These are phyloP conservation scores for Melanotaenia parkinsoni DNA, from an alignment of 2,797 vertebrate species.

Conservation along the genomic window DNA sequence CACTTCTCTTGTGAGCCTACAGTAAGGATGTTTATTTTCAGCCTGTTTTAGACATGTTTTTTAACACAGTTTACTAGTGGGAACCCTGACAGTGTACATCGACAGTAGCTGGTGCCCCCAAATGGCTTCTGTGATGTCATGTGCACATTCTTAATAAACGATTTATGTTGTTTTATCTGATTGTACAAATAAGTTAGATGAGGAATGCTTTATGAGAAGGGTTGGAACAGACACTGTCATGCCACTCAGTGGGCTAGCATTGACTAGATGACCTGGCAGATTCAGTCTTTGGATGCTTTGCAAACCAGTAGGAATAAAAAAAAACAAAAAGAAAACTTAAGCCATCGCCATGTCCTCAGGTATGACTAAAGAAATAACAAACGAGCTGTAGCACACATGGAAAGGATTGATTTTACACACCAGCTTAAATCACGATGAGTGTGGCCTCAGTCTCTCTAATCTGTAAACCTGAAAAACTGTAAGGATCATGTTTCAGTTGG, in stretches of 20 bases:
- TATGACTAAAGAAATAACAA: not conserved
- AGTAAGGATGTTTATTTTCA: no score
- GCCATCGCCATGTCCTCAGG: not conserved
- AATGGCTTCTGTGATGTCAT: no score
- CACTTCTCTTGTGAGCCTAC: no score
- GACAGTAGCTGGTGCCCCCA: no score
- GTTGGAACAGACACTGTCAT: constrained; percentile 70
- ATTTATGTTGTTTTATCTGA: constrained; percentile 73
- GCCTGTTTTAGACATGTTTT: no score
- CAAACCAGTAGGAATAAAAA: not conserved
- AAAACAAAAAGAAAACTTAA: not conserved
- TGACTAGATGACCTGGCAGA: constrained; percentile 5
- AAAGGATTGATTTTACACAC: constrained; percentile 15
- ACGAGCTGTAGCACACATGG: not conserved
- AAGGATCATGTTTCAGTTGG: constrained; percentile 65
- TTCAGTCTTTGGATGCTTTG: not conserved
- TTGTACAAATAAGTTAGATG: constrained; percentile 63
- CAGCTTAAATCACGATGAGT: constrained; percentile 26
- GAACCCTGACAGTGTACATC: no score
- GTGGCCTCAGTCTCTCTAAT: constrained; percentile 44
- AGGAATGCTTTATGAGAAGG: constrained; percentile 70
- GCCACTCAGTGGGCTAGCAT: no score
- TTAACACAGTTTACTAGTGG: no score
- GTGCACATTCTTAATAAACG: constrained; percentile 51
- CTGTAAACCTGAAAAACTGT: constrained; percentile 46